These are phyloP conservation scores for Pseudomyrmex gracilis DNA, from an alignment of 1,140 invertebrate species.

Conservation along the genomic window DNA sequence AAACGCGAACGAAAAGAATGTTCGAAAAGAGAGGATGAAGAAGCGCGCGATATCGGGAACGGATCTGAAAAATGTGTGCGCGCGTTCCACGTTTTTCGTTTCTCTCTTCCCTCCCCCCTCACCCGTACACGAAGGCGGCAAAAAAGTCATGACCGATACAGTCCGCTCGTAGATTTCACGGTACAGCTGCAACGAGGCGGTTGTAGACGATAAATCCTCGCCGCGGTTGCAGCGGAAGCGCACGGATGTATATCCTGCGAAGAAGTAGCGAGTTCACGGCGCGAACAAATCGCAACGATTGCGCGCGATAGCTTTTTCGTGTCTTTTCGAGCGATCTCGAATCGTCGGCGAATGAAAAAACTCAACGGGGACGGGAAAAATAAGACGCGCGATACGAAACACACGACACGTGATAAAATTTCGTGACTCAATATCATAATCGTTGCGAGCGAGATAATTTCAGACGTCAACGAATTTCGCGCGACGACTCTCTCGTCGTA, in stretches of 20 bases:
- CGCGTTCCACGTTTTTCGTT: conserved; percentile 32
- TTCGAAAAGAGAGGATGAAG: background rate
- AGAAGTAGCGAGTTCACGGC: conserved; percentile 32
- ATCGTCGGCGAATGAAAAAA: background rate
- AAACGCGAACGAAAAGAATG: too few relatives aligned
- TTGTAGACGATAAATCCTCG: conserved; percentile 67
- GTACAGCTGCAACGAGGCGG: conserved; percentile 62
- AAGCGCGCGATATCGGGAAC: background rate
- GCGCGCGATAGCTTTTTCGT: conserved; percentile 21
- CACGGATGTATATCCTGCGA: conserved; percentile 51
- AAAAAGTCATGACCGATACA: conserved; percentile 54
- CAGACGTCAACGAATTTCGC: too few relatives aligned
- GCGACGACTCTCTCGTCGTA: too few relatives aligned
- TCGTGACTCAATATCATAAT: too few relatives aligned
- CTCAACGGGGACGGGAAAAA: too few relatives aligned
- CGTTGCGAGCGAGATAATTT: too few relatives aligned
- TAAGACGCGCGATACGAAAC: too few relatives aligned
- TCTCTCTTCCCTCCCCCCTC: too few relatives aligned
- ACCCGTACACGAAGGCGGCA: background rate
- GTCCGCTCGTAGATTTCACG: conserved; percentile 57
- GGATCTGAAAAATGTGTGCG: conserved; percentile 24
- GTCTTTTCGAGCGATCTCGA: background rate
- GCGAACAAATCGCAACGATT: conserved; percentile 40
- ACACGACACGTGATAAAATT: too few relatives aligned
- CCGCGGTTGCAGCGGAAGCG: conserved; percentile 59